Conservation (phyloP, 1,140 invertebrate species). For the Hetaerina americana region DNA sequence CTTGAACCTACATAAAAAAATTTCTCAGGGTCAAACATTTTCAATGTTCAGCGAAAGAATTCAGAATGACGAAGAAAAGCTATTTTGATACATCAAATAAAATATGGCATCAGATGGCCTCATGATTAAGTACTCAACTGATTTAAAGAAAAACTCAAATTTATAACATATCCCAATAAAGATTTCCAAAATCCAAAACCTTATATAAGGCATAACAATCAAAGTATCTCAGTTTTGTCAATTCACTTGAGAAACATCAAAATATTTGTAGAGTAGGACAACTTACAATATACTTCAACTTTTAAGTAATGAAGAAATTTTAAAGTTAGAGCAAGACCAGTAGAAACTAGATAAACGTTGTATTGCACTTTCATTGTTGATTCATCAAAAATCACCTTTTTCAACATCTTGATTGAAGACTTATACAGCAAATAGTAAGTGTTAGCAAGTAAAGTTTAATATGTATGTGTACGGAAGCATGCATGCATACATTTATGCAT, state of each 20-base stretch:
- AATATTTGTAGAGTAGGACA: background rate
- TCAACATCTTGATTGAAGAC: background rate
- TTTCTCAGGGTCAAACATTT: background rate
- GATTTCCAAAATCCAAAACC: too few relatives aligned
- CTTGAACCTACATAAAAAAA: background rate
- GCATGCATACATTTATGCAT: background rate
- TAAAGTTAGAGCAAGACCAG: background rate
- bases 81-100: background rate
- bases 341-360: background rate
- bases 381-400: background rate
- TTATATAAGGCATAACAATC: background rate
- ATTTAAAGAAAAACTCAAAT: too few relatives aligned
- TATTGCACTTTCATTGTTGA: background rate
- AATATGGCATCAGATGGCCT: too few relatives aligned
- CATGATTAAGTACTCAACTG: too few relatives aligned
- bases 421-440: background rate
- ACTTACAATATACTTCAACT: background rate
- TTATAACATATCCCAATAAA: too few relatives aligned
- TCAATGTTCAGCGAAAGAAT: background rate
- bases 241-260: background rate
- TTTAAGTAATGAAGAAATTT: background rate
- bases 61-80: background rate
- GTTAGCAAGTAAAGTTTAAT: background rate
- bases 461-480: background rate
- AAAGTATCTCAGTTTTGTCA: background rate